phyloP scores from a whole-genome alignment of 2,113 vertebrate species.

The Ammodytes marinus region DNA sequence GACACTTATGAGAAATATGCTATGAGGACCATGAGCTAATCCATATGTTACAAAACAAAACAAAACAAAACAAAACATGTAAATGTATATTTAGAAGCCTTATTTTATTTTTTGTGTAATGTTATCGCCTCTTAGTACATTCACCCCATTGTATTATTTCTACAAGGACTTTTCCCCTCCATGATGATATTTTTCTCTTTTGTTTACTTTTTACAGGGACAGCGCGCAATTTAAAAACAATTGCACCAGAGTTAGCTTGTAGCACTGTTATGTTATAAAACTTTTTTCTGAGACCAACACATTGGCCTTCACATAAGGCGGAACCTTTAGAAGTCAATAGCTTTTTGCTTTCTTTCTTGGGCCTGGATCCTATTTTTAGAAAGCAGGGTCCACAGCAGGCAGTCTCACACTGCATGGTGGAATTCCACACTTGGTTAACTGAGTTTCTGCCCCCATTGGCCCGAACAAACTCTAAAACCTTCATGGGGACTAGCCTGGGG shows the following conservation, averaged over 20 bases:
- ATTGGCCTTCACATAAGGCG: not conserved
- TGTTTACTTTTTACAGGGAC: too few relatives aligned
- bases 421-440: constrained; percentile 65
- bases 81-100: not conserved
- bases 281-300: too few relatives aligned
- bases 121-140: too few relatives aligned
- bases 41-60: not conserved
- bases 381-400: constrained; percentile 9
- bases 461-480: constrained; percentile 6
- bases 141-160: too few relatives aligned
- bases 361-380: not conserved
- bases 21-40: constrained; percentile 35
- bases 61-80: not conserved
- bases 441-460: not conserved
- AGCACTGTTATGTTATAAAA: too few relatives aligned
- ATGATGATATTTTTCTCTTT: too few relatives aligned
- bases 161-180: too few relatives aligned
- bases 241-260: too few relatives aligned
- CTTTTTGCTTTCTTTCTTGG: not conserved
- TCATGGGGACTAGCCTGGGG: not conserved
- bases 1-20: constrained; percentile 29
- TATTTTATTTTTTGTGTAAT: not conserved
- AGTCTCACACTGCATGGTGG: constrained; percentile 36
- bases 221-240: too few relatives aligned
- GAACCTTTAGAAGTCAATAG: not conserved